Base-by-base conservation (phyloP, 2,888 invertebrate species). In the Drosophila infuscata region DNA sequence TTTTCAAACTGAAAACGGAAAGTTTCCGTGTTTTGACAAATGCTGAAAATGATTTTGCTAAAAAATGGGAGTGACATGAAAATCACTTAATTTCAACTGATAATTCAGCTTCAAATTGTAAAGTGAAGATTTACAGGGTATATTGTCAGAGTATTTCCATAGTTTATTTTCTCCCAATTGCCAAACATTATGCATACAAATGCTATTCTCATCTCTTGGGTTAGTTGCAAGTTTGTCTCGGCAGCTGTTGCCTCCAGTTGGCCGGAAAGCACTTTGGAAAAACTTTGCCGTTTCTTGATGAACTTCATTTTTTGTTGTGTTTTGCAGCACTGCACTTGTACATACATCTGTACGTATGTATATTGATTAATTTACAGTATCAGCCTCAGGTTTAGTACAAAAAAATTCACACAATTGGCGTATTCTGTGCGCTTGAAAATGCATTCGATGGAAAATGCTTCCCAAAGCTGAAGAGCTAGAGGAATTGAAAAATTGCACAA, bases 281-380 rank as follows among this genome's bases (percentile, higher is more conserved):
- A 84, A 87, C 84, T 89, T 87, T 86, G 66, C 52, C 71, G 70
- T 65, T 77, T 74, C 71, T 84, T 82, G 71, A 84, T 82, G 69
- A 85, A 85, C 71, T 85, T 25, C 1, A 25, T 88, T 64, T 56
- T 6, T 38, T 29, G 20, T 20, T 30, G n/a, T 38, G 35, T 49
- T 74, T 49, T 62, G 32, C 63, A 67, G 67, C 58, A 43, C 53
- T 74, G 71, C 68, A 71, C 58, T 80, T 43, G 46, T 46, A 25
- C 25, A 46, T 15, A 15, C 3, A 46, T 9, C 20, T 48, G 36
- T 41, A 12, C 7, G 7, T 20, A 20, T 15, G 46, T 46, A 30
- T 75, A 86, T 81, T 74, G 87, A 83, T 83, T 83, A 70, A 68
- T 46, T 65, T 41, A 54, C 53, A 53, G 57, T 35, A 38, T 17